Percentiles rank a stretch among this genome's conserved stretches.
Conservation (phyloP, 2,797 vertebrate species). For the Liparis tanakae region DNA sequence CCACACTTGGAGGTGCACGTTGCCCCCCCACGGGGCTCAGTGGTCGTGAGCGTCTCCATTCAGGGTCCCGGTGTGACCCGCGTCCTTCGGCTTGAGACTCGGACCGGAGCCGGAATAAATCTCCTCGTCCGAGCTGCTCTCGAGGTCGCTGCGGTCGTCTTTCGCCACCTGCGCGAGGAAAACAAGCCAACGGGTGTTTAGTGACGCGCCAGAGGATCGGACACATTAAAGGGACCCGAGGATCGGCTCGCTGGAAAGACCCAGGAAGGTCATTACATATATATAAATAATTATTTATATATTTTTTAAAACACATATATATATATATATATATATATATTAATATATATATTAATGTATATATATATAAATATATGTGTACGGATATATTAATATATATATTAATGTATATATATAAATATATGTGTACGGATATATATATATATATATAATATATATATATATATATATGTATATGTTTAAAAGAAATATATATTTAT, state of each 20-base stretch:
- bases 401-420: too few species aligned
- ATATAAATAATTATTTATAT: too few species aligned
- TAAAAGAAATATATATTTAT: too few species aligned
- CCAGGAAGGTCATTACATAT: too few species aligned
- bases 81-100: slow-evolving; percentile 76
- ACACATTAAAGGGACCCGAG: background rate
- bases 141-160: slow-evolving; percentile 96
- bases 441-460: too few species aligned
- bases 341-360: too few species aligned
- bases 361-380: too few species aligned
- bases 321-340: too few species aligned
- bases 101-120: slow-evolving; percentile 56
- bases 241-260: background rate
- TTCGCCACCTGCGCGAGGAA: slow-evolving; percentile 87
- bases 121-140: slow-evolving; percentile 97
- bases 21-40: slow-evolving; percentile 33
- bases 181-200: background rate
- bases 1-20: slow-evolving; percentile 21
- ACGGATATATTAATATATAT: too few species aligned
- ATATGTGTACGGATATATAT: too few species aligned
- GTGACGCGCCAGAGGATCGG: background rate
- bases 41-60: slow-evolving; percentile 66
- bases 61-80: slow-evolving; percentile 84
- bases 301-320: too few species aligned
- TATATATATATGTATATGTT: too few species aligned